phyloP scores from a whole-genome alignment of 2,888 invertebrate species.

The Synergus japonicus region DNA sequence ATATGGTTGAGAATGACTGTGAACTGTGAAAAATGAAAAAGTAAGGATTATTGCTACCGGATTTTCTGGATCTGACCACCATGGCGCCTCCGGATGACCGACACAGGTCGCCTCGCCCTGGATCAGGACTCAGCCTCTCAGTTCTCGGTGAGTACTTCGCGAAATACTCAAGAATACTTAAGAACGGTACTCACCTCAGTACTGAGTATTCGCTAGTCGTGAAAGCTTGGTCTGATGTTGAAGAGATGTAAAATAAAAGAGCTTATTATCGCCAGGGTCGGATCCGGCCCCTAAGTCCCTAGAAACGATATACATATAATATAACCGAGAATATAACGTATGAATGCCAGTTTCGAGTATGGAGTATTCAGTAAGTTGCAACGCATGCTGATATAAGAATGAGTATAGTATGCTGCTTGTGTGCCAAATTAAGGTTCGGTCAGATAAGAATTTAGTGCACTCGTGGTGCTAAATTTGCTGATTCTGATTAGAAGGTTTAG shows the following conservation, averaged over 20 bases:
- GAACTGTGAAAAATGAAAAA: neutral
- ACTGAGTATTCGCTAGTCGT: conserved; percentile 4
- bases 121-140: conserved; percentile 77
- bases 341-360: neutral
- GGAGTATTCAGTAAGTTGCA: neutral
- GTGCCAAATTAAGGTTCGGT: neutral
- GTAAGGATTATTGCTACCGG: conserved; percentile 1
- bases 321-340: neutral
- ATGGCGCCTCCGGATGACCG: conserved; percentile 74
- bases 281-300: neutral
- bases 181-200: conserved; percentile 5
- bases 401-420: neutral
- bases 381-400: neutral
- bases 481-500: neutral
- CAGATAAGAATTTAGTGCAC: conserved; percentile 12
- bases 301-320: neutral
- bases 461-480: neutral
- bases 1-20: neutral
- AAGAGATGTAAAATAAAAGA: conserved; percentile 29
- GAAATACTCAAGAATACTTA: conserved; percentile 5
- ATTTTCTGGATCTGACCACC: conserved; percentile 41
- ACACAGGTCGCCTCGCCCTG: conserved; percentile 73
- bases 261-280: conserved; percentile 28
- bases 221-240: neutral
- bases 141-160: conserved; percentile 76